A percentile compares a stretch with the other conserved stretches of the same genome.
Evolutionary conservation across 2,888 invertebrate species (phyloP).

Genomic region (Eupeodes luniger): DNA sequence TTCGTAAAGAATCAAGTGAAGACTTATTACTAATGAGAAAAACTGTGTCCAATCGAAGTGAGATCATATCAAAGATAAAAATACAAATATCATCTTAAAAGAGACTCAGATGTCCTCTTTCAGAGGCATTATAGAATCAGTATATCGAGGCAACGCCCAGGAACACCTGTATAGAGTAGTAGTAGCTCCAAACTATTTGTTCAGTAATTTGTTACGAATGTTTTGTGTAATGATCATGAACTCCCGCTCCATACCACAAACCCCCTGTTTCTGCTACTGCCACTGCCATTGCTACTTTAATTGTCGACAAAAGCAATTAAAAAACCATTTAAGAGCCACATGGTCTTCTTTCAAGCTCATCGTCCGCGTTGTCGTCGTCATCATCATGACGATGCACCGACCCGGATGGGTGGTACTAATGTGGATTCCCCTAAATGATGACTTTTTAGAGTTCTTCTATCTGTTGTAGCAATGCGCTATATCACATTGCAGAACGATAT

Average conservation of each 20-base stretch:
- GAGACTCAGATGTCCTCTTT: too few relatives aligned
- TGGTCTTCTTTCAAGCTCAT: slow-evolving; percentile 36
- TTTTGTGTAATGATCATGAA: slow-evolving; percentile 33
- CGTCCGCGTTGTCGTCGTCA: not conserved
- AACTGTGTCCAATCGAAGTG: too few relatives aligned
- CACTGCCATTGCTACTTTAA: not conserved
- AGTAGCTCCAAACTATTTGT: slow-evolving; percentile 35
- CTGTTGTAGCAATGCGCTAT: not conserved
- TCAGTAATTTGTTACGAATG: slow-evolving; percentile 54
- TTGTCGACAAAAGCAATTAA: slow-evolving; percentile 66
- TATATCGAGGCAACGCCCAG: not conserved
- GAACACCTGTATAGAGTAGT: slow-evolving; percentile 14
- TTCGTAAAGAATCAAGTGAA: too few relatives aligned
- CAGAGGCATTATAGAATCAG: too few relatives aligned
- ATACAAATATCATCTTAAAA: too few relatives aligned
- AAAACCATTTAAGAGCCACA: slow-evolving; percentile 66
- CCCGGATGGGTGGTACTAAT: slow-evolving; percentile 52
- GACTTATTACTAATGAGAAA: too few relatives aligned
- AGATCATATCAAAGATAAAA: too few relatives aligned
- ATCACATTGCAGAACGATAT: slow-evolving; percentile 1
- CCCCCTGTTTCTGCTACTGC: not conserved
- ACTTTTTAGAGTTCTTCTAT: not conserved
- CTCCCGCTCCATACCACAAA: slow-evolving; percentile 39
- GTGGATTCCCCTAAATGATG: slow-evolving; percentile 31
- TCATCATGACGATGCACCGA: not conserved